Evolutionary conservation across 2,888 invertebrate genomes (phyloP), one percentile per base, ranked within the genome.

Genomic region (Yponomeuta malinellus): DNA sequence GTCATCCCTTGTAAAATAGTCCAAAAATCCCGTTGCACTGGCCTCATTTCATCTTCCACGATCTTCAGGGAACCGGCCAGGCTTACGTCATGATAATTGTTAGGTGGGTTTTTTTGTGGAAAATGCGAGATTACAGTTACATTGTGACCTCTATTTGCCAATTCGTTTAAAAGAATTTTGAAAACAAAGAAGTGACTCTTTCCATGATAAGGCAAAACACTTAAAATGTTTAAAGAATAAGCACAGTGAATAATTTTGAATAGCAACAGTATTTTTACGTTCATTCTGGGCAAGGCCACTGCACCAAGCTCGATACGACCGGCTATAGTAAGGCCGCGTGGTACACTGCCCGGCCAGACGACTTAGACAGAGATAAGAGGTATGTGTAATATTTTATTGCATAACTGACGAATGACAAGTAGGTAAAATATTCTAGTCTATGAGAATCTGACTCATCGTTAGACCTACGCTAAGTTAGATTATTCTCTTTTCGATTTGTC

Each of bases 171-270:
- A 52, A 95, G 86, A 0, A 93, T 92, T 74, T 93, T 85, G 76
- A 94, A 95, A 2, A 94, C 94, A 70, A 93, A 92, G 74, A 94
- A 95, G 78, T 96, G 96, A 73, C 96, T 96, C 76, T 93, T 94
- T 0, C 95, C 95, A 43, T 93, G 87, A 76, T 95, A 94, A 0
- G 94, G 94, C 75, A 95, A 95, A 59, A 95, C 78, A 63, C 93
- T 95, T 69, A 96, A 83, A 77, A 96, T 94, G 69, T 92, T 93
- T n/a, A 73, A 37, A 4, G 70, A 29, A 48, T 66, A n/a, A 43
- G 52, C 71, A 69, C 48, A 48, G 31, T 23, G 48, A 9, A 48
- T n/a, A 12, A 59, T 15, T 15, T 4, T 15, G 15, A 59, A 59
- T 59, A 67, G 12, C 37, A 67, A 67, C 48, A 48, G 52, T 64